Base-by-base conservation (phyloP, 2,888 invertebrate genomes). In the Arctia plantaginis region DNA sequence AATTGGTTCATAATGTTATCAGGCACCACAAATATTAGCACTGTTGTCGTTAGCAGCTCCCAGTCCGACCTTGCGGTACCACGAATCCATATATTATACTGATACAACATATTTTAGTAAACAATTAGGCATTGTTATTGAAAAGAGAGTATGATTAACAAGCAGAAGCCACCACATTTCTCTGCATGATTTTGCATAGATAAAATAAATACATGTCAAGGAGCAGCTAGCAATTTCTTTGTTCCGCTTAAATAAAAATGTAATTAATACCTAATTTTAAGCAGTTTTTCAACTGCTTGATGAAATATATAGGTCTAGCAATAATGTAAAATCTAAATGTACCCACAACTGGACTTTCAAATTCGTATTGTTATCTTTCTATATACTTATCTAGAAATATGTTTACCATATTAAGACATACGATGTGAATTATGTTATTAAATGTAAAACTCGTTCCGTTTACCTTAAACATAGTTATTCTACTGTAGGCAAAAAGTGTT, bases 1-100 rank as follows among this genome's bases (percentile, higher is more conserved):
- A 94, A 95, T 94, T 93, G 93, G 94, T 94, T 92, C 92, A 93
- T 91, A 94, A 92, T 93, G 93, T 95, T 95, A 95, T 95, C 95
- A 90, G 90, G 74, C 77, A 87, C 84, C 85, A 89, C 92, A 95
- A 95, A 95, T 95, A 95, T 95, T 95, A 88, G 91, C 90, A 82
- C 79, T 89, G 90, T 89, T 89, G 91, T 91, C 92, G 92, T 92
- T 91, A 91, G 90, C 87, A 89, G 92, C 92, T 91, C 82, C 90
- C 82, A 85, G 82, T 80, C 76, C 90, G 93, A 90, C 94, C 94
- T 94, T 93, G 94, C 85, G 77, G 82, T 77, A 82, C 86, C 85
- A 85, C 81, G 87, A 85, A 90, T 87, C 90, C 89, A 89, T 91
- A 92, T 89, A 89, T 90, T 91, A 90, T 87, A 87, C 87, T 88